These are phyloP conservation scores for Argyra leucocephala DNA, from an alignment of 2,888 invertebrate genomes.

Conservation along the genomic window DNA sequence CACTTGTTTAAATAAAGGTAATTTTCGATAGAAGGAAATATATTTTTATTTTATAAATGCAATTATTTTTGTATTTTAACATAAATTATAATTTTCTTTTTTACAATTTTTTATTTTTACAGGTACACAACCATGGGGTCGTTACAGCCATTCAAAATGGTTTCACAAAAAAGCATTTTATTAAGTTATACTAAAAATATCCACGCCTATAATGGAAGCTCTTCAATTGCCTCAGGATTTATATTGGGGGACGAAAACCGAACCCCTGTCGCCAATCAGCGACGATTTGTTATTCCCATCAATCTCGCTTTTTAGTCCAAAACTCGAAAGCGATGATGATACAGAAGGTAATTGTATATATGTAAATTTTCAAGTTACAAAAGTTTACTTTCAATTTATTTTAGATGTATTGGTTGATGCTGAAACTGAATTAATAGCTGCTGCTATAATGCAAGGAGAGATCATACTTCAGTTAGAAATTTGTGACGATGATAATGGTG, in stretches of 20 bases:
- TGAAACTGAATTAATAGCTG: neutral
- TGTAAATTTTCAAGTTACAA: too few species aligned
- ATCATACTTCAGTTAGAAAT: neutral
- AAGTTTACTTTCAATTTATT: too few species aligned
- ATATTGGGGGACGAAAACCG: slow-evolving; percentile 41
- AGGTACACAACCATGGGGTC: neutral
- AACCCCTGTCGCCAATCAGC: slow-evolving; percentile 37
- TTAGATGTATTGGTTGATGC: neutral
- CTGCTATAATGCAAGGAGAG: neutral
- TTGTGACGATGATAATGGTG: neutral
- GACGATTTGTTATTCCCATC: slow-evolving; percentile 33
- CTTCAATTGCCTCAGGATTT: slow-evolving; percentile 39
- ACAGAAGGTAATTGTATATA: slow-evolving; percentile 19
- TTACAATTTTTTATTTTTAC: neutral
- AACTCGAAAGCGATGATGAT: neutral
- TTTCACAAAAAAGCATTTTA: slow-evolving; percentile 11
- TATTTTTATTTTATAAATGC: too few species aligned
- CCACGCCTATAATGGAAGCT: slow-evolving; percentile 34
- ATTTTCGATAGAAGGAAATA: too few species aligned
- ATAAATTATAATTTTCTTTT: neutral
- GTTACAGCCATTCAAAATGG: neutral
- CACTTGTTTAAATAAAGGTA: too few species aligned
- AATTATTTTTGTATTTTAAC: too few species aligned
- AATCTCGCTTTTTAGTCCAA: slow-evolving; percentile 23
- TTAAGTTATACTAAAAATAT: neutral